These are phyloP conservation scores for Montipora efflorescens DNA, from an alignment of 64 coral and sea anemone species.

Conservation along the genomic window DNA sequence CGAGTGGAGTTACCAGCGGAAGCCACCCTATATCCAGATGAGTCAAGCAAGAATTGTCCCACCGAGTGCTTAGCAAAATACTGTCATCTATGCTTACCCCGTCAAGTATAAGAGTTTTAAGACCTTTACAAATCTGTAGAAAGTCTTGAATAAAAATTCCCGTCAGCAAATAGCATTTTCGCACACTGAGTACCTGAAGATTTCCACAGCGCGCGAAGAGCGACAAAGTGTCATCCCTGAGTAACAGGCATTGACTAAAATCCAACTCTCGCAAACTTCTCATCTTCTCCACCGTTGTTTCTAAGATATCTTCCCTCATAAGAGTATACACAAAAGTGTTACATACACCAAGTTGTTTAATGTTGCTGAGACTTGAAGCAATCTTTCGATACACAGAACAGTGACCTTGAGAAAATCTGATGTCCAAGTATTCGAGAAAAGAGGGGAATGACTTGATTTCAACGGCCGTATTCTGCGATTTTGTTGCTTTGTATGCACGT, in stretches of 20 bases:
- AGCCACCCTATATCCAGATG: constrained; percentile 71
- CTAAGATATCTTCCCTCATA: background rate
- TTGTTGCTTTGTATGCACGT: background rate
- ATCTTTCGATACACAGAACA: constrained; percentile 29
- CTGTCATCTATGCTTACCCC: constrained; percentile 62
- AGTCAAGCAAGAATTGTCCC: constrained; percentile 32
- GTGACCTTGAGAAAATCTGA: constrained; percentile 60
- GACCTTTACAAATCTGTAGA: background rate
- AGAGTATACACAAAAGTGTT: constrained; percentile 56
- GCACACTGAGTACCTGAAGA: constrained; percentile 48
- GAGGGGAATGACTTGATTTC: constrained; percentile 24
- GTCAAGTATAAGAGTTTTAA: constrained; percentile 71
- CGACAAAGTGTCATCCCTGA: constrained; percentile 13
- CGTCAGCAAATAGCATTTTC: constrained; percentile 44
- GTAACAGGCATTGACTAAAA: constrained; percentile 51
- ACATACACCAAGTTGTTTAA: constrained; percentile 62
- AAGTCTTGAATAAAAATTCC: constrained; percentile 38
- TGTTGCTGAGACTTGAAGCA: constrained; percentile 20
- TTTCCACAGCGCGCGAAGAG: constrained; percentile 26
- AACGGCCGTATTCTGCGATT: background rate
- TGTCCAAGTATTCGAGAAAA: constrained; percentile 52
- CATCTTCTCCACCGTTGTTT: constrained; percentile 35
- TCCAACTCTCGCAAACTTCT: constrained; percentile 42
- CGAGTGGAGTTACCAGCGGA: constrained; percentile 53
- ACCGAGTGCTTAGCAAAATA: constrained; percentile 25